Evolutionary conservation across 2,888 invertebrate species (phyloP), one percentile per base, ranked within the genome.

Genomic region (Oscheius onirici): DNA sequence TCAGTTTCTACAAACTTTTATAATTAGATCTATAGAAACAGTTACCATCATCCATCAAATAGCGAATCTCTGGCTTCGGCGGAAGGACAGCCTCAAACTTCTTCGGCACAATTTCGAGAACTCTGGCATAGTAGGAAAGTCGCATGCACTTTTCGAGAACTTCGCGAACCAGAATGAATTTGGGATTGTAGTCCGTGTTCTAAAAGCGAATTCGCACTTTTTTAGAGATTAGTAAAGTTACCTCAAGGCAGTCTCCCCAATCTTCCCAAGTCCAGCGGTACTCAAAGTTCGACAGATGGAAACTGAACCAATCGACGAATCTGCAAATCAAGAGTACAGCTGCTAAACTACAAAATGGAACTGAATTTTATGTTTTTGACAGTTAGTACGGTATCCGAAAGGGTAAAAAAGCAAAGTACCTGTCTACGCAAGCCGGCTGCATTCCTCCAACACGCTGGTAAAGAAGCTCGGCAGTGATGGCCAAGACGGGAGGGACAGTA

Each of bases 211-310:
- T 22, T 2, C 20, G 11, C 1, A 49, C 24, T 55, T 2, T 22
- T 15, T 24, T 54, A n/a, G 40, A 52, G 11, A 41, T 13, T 5
- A n/a, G 34, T 3, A 34, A 54, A 67, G 69, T 55, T 20, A 79
- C 84, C 67, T 86, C 79, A 13, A 88, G 75, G 75, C 88, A 88
- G 34, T 88, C 88, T 10, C 82, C 79, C 90, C 90, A 90, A 73
- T 90, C 90, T 22, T 88, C 88, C 99, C 99, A 99, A 1, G 95
- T 95, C 97, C 97, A 99, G 67, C 95, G 92, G 88, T 95, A 99
- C 89, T 99, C 97, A 89, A 99, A 99, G 90, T 99, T 99, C 88
- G 97, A 97, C 89, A 99, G 91, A 89, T 99, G 97, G 88, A 97
- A 97, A 0, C 94, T 92, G 89, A 99, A 99, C 99, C 99, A 99